Evolutionary conservation across 2,888 invertebrate genomes (phyloP).

Genomic region (Cephus sareptanus): DNA sequence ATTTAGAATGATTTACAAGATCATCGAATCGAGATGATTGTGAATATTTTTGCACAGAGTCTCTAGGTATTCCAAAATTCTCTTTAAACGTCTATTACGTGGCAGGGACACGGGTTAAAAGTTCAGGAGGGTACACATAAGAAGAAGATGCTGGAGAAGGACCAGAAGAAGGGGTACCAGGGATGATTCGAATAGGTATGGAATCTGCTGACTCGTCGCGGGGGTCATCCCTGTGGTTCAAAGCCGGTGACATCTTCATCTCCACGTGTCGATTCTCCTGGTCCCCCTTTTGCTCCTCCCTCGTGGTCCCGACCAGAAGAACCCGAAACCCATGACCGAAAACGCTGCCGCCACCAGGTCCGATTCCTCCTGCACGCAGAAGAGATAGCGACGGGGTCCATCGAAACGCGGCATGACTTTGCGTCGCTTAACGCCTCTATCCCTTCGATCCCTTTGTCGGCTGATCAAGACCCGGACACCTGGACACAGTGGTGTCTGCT

Average conservation of each 20-base stretch:
- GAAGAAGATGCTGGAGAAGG: neutral
- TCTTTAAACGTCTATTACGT: too few species aligned
- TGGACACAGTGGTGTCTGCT: slow-evolving; percentile 31
- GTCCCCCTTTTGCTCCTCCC: neutral
- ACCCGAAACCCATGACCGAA: neutral
- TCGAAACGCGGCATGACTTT: slow-evolving; percentile 7
- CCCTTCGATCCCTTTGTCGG: slow-evolving; percentile 40
- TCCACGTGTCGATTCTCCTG: slow-evolving; percentile 10
- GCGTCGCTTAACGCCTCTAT: slow-evolving; percentile 14
- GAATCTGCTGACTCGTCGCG: slow-evolving; percentile 56
- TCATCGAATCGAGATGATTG: neutral
- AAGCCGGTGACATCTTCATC: slow-evolving; percentile 52
- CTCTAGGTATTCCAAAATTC: too few species aligned
- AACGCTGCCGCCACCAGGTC: slow-evolving; percentile 1
- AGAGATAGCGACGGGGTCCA: neutral
- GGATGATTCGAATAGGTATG: slow-evolving; percentile 16
- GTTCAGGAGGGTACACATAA: neutral
- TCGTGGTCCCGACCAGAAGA: neutral
- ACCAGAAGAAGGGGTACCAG: neutral
- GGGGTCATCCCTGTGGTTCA: slow-evolving; percentile 41
- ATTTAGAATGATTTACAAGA: neutral
- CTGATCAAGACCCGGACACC: slow-evolving; percentile 35
- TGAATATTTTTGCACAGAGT: too few species aligned
- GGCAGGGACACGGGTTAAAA: neutral
- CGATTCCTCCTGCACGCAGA: neutral